Evolutionary conservation across 2,888 invertebrate species (phyloP), one percentile per base, ranked within the genome.

Genomic region (Andricus curvator): DNA sequence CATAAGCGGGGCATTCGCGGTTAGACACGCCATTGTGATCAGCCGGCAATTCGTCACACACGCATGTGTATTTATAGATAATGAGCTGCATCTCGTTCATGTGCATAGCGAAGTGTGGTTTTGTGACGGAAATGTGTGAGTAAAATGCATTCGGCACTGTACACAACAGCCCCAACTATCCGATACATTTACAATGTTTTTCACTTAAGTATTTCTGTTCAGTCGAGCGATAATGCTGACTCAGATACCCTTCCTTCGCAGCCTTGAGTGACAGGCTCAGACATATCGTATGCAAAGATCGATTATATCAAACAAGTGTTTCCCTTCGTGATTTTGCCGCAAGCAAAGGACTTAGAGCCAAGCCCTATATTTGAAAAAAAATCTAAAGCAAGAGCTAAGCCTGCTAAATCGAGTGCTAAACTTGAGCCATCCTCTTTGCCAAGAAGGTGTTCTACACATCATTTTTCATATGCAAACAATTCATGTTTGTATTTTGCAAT

Each of bases 211-310:
- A 87, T 84, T 87, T 86, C 83, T 86, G 83, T 87, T 87, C 85
- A 56, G n/a, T 87, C 87, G 81, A 83, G 41, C 84, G 86, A 88
- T 85, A 85, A 84, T 78, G 77, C 77, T 84, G 87, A 86, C 83
- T 86, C 86, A 83, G 84, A 86, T 85, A 84, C 83, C 85, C 87
- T 86, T 88, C 87, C 85, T 82, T 83, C 84, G 77, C 80, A 80
- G 74, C 78, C 78, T 82, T 85, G 84, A 81, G 84, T 83, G 83
- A 82, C 84, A 29, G 22, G n/a, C 33, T 51, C 74, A 74, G 74
- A 74, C 51, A 74, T 74, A 33, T 60, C 74, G 13, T 60, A 51
- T 25, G 25, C 11, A 56, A 25, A 74, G 37, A 74, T 74, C 37
- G 33, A 74, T 37, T 74, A 60, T 74, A 74, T 74, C 56, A 37